Evolutionary conservation across 92 coral and sea anemone species (phyloP).

Genomic region (Plumapathes pennacea): DNA sequence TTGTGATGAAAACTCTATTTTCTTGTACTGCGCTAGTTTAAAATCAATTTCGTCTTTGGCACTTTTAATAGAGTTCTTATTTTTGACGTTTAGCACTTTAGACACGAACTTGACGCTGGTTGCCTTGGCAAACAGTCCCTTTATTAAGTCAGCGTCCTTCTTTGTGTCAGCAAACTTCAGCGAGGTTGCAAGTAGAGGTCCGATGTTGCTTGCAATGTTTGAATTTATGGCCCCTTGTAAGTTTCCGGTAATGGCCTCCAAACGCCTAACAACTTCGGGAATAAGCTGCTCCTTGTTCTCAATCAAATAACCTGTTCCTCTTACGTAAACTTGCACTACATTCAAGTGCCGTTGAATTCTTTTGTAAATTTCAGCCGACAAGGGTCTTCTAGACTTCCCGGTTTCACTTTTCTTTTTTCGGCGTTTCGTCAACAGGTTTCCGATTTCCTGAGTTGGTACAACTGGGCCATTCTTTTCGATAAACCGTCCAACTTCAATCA

Average conservation of each 20-base stretch:
- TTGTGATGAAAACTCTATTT: constrained; percentile 26
- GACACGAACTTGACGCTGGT: constrained; percentile 18
- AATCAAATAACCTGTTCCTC: constrained; percentile 14
- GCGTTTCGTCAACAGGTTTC: constrained; percentile 1
- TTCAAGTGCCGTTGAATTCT: constrained; percentile 8
- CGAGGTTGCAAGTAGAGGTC: constrained; percentile 17
- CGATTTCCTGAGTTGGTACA: constrained; percentile 27
- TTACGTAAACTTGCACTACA: constrained; percentile 10
- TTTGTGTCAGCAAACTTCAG: constrained; percentile 34
- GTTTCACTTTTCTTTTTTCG: not conserved
- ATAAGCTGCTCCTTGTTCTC: constrained; percentile 23
- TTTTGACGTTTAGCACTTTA: constrained; percentile 9
- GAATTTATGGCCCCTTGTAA: constrained; percentile 1
- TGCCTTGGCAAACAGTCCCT: constrained; percentile 26
- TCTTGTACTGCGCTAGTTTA: not conserved
- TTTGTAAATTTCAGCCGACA: constrained; percentile 13
- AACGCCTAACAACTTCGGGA: constrained; percentile 6
- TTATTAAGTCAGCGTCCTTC: constrained; percentile 36
- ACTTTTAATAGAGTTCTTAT: constrained; percentile 1
- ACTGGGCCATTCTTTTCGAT: constrained; percentile 20
- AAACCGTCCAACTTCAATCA: constrained; percentile 14
- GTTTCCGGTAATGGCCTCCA: not conserved
- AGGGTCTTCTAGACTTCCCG: not conserved
- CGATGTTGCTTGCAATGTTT: constrained; percentile 7
- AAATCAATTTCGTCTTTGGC: constrained; percentile 22